Percentiles rank a stretch among this genome's conserved stretches.
Conservation (phyloP, 2,888 invertebrate species). For the Eilema caniola region DNA sequence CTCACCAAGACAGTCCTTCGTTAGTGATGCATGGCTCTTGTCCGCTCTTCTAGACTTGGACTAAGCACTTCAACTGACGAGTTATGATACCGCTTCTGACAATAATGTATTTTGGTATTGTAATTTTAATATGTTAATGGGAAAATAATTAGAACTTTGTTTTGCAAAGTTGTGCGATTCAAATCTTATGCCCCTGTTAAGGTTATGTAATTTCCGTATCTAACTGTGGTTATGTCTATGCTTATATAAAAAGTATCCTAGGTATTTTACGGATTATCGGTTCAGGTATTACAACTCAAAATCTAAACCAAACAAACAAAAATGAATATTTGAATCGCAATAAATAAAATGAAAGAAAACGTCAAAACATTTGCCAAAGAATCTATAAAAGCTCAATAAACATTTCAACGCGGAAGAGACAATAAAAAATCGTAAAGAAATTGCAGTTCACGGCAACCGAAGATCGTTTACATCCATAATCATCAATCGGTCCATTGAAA, state of each 20-base stretch:
- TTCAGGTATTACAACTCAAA: neutral
- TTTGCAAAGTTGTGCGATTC: neutral
- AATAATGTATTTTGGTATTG: slow-evolving; percentile 51
- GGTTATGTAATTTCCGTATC: no score
- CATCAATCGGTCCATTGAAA: slow-evolving; percentile 77
- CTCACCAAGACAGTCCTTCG: slow-evolving; percentile 64
- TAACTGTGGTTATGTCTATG: neutral
- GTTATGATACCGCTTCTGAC: slow-evolving; percentile 64
- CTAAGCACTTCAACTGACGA: slow-evolving; percentile 69
- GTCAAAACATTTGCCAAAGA: slow-evolving; percentile 20
- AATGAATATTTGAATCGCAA: neutral
- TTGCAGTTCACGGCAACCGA: slow-evolving; percentile 59
- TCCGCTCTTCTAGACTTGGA: slow-evolving; percentile 74
- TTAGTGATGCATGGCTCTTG: slow-evolving; percentile 73
- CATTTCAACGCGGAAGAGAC: slow-evolving; percentile 47
- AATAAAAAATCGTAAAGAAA: slow-evolving; percentile 48
- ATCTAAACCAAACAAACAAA: neutral
- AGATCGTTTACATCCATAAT: slow-evolving; percentile 67
- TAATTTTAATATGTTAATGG: slow-evolving; percentile 33
- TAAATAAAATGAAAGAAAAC: neutral
- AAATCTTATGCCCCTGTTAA: neutral
- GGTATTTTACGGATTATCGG: neutral
- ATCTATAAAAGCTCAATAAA: slow-evolving; percentile 31
- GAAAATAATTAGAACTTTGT: slow-evolving; percentile 16
- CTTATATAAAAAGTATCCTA: neutral